A percentile compares a stretch with the other conserved stretches of the same genome.
Evolutionary conservation across 2,888 invertebrate genomes (phyloP).

Genomic region (Apamea sordens): DNA sequence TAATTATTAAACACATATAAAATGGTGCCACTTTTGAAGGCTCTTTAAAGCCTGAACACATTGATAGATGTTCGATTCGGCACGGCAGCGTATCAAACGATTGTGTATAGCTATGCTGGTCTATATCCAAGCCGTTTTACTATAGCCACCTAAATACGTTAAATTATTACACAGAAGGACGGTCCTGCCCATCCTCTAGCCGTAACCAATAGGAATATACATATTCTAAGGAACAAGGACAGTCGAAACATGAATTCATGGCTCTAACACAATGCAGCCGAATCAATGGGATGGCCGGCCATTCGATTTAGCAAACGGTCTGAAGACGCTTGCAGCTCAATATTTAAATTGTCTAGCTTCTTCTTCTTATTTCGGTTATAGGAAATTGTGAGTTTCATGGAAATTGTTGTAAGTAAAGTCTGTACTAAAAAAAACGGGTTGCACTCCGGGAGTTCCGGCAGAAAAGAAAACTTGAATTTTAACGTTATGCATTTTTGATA

Average conservation of each 20-base stretch:
- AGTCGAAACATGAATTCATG: constrained; percentile 32
- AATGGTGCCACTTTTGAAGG: no score
- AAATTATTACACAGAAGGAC: background rate
- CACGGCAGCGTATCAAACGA: background rate
- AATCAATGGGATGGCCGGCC: constrained; percentile 24
- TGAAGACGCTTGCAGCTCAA: constrained; percentile 7
- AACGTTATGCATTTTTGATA: no score
- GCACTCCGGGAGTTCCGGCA: no score
- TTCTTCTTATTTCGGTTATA: background rate
- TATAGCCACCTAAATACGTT: background rate
- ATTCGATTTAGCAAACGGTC: constrained; percentile 15
- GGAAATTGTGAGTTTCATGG: background rate
- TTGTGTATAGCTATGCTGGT: background rate
- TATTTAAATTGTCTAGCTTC: constrained; percentile 16
- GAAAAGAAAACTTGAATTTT: no score
- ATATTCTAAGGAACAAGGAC: background rate
- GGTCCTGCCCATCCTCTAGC: background rate
- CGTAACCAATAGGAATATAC: background rate
- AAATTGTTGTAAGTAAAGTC: no score
- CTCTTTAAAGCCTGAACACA: background rate
- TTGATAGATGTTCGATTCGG: background rate
- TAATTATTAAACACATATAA: no score
- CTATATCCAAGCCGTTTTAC: background rate
- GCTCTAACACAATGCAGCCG: constrained; percentile 19
- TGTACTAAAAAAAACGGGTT: no score